Evolutionary conservation across 1,140 invertebrate species (phyloP), one percentile per base, ranked within the genome.

Genomic region (Bombus terrestris): DNA sequence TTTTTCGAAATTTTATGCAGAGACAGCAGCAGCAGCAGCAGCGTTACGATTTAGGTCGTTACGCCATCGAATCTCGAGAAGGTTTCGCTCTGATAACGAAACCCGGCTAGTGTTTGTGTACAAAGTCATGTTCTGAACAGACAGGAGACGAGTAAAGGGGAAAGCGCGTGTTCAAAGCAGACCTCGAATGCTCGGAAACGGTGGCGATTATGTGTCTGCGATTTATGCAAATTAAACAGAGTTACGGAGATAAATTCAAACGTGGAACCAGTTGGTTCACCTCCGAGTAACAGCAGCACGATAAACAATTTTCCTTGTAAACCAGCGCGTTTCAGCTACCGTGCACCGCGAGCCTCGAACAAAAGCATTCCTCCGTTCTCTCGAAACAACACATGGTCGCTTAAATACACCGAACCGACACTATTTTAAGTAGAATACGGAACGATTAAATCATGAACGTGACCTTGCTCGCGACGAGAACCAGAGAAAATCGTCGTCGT

Each of bases 51-150:
- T 86, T 75, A 75, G 47, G 47, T 89, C 53, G 53, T 73, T 85
- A 88, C 81, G 53, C 76, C 81, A 84, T 80, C 71, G 57, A 62
- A 77, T 64, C 66, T 72, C 74, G 39, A 69, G 18, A 71, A 75
- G 71, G 69, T 89, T 75, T 88, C 47, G 66, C 77, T 74, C 86
- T 81, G 72, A 89, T 89, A 88, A 88, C 76, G 76, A 88, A 71
- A 76, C 35, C 37, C 39, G n/a, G 47, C 75, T 83, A 47, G 66
- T 75, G 66, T 85, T 88, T 85, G 37, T 83, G 79, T 86, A 83
- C 66, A 86, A 86, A 74, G 62, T 82, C 35, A 53, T 76, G 59
- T 43, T 66, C 41, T 2, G 72, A 64, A 43, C 37, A 76, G 59
- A 35, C 25, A 22, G 13, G 37, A 59, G 74, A 13, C 72, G 35